phyloP scores from a whole-genome alignment of 2,113 vertebrate species.

The Lanius collurio region DNA sequence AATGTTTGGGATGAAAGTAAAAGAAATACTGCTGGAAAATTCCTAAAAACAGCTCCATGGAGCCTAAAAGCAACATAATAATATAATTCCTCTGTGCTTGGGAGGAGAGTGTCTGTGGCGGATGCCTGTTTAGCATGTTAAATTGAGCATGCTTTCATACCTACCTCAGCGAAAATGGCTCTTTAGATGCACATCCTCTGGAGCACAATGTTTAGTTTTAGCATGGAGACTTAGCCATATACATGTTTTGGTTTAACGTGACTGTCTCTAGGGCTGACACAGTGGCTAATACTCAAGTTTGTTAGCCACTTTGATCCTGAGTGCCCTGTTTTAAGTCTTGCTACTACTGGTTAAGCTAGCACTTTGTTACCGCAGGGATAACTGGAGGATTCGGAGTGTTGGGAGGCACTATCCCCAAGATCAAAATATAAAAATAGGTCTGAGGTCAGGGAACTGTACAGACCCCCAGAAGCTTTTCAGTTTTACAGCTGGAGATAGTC shows the following conservation, averaged over 20 bases:
- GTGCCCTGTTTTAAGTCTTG: constrained; percentile 76
- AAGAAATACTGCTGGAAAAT: neutral
- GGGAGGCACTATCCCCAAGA: constrained; percentile 75
- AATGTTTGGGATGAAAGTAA: constrained; percentile 24
- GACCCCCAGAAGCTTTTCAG: constrained; percentile 76
- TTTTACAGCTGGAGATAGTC: constrained; percentile 80
- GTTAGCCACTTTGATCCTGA: constrained; percentile 78
- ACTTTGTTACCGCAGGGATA: constrained; percentile 76
- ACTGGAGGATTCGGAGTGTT: constrained; percentile 76
- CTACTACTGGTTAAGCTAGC: constrained; percentile 74
- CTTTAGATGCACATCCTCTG: neutral
- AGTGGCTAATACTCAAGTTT: constrained; percentile 73
- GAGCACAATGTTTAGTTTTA: constrained; percentile 38
- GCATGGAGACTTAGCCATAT: constrained; percentile 49
- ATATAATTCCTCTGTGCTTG: neutral
- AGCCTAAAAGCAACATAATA: neutral
- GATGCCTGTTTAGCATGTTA: constrained; percentile 23
- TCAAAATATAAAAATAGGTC: constrained; percentile 84
- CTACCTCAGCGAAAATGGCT: neutral
- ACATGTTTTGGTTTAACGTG: constrained; percentile 41
- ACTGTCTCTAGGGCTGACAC: constrained; percentile 63
- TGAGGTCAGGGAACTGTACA: constrained; percentile 77
- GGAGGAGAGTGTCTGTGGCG: neutral
- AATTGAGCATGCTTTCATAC: constrained; percentile 17
- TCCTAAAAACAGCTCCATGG: neutral